These are phyloP conservation scores for Gymnothorax javanicus DNA, from an alignment of 2,797 vertebrate genomes.

Conservation along the genomic window DNA sequence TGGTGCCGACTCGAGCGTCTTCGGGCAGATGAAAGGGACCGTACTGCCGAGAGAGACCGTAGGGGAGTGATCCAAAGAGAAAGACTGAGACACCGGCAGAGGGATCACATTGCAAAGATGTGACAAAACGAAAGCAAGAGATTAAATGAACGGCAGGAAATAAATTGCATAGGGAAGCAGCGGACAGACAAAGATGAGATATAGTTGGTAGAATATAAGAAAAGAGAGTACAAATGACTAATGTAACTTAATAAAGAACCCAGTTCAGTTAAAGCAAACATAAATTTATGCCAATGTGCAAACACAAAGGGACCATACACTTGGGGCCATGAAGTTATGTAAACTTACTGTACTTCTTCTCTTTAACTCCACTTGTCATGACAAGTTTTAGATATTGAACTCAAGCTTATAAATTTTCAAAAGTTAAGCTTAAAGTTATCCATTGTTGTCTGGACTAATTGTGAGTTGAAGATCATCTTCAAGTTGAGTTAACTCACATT, in stretches of 20 bases:
- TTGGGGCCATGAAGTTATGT: no score
- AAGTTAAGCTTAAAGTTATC: no score
- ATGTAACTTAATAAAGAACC: not conserved
- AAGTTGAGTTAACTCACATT: no score
- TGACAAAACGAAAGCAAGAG: not conserved
- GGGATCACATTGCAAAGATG: not conserved
- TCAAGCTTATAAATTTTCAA: no score
- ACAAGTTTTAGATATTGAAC: no score
- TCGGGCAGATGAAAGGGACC: slow-evolving; percentile 9
- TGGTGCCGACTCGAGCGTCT: not conserved
- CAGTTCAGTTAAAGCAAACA: not conserved
- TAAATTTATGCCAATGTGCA: no score
- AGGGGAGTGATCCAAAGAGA: not conserved
- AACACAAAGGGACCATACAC: no score
- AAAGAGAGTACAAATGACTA: not conserved
- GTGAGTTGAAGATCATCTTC: no score
- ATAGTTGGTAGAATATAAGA: not conserved
- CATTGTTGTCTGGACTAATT: no score
- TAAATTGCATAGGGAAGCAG: not conserved
- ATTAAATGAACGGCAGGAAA: not conserved
- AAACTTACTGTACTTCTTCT: no score
- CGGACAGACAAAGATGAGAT: not conserved
- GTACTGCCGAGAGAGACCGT: not conserved
- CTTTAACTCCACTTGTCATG: no score
- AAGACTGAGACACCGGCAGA: not conserved